phyloP scores from a whole-genome alignment of 2,797 vertebrate genomes.

The Salarias fasciatus region DNA sequence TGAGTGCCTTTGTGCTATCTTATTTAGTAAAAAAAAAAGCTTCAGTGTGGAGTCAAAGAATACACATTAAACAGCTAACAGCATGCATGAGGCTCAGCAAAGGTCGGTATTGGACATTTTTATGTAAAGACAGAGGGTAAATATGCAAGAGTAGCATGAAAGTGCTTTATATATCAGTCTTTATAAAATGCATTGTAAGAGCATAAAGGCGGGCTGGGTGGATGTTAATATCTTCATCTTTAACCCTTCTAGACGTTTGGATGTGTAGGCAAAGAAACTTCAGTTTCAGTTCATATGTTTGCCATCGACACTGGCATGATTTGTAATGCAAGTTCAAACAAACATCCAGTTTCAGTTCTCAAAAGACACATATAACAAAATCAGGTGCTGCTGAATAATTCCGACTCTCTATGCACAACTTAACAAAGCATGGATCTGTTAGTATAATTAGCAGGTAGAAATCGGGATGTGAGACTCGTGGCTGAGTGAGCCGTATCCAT shows the following conservation, averaged over 20 bases:
- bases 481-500: constrained; percentile 40
- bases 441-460: constrained; percentile 33
- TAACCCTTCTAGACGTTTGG: too few species aligned
- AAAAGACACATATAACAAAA: constrained; percentile 6
- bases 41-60: neutral
- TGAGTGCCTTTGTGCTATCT: too few species aligned
- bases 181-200: too few species aligned
- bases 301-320: neutral
- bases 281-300: neutral
- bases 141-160: too few species aligned
- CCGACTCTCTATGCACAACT: neutral
- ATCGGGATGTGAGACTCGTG: constrained; percentile 32
- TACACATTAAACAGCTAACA: neutral
- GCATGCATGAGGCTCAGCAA: neutral
- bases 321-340: neutral
- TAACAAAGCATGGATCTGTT: constrained; percentile 26
- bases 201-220: too few species aligned
- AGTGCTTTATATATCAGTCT: too few species aligned
- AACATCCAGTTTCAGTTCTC: neutral
- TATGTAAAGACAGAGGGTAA: too few species aligned
- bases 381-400: constrained; percentile 14
- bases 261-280: neutral
- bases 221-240: neutral
- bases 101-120: neutral
- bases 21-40: neutral